Base-by-base conservation (phyloP, 2,888 invertebrate genomes). In the Mamestra brassicae region DNA sequence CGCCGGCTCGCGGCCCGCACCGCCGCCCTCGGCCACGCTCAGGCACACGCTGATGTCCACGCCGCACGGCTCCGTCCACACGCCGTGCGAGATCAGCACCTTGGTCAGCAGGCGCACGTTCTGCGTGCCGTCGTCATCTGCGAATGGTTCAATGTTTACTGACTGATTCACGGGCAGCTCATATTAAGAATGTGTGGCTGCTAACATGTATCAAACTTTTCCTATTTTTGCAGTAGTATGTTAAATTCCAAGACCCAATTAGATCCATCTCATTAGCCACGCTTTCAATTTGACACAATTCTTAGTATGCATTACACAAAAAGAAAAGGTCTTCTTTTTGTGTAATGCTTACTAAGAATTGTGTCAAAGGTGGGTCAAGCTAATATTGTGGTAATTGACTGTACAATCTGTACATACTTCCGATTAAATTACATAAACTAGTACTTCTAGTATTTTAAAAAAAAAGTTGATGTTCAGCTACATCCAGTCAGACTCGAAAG, bases 11-110 rank as follows among this genome's bases (percentile, higher is more conserved):
- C 97, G 90, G 87, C 94, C 45, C 13, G 47, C 47, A 0, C 11
- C 90, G 64, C 92, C 91, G 72, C 93, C 96, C 63, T 97, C 97
- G 3, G 97, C 97, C 61, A 98, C 98, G 6, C 98, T 98, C 62
- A 99, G 95, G 58, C 98, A 98, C 58, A 99, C 97, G 6, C 98
- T 98, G 76, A 99, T 97, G 90, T 99, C 98, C 36, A 99, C 98
- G 74, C 98, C 98, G 86, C 98, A 98, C 0, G 99, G 98, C 94
- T 99, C 99, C 74, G 98, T 98, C 99, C 99, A 99, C 36, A 99
- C 98, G 87, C 98, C 98, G 93, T 99, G 99, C 0, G 99, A 99
- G 42, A 99, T 97, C 60, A 99, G 95, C 15, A 99, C 98, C 1
- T 98, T 98, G 0, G 99, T 99, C 50, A 98, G 97, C 38, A 99